Conservation (phyloP, 2,113 vertebrate genomes). For the Silurus asotus region DNA sequence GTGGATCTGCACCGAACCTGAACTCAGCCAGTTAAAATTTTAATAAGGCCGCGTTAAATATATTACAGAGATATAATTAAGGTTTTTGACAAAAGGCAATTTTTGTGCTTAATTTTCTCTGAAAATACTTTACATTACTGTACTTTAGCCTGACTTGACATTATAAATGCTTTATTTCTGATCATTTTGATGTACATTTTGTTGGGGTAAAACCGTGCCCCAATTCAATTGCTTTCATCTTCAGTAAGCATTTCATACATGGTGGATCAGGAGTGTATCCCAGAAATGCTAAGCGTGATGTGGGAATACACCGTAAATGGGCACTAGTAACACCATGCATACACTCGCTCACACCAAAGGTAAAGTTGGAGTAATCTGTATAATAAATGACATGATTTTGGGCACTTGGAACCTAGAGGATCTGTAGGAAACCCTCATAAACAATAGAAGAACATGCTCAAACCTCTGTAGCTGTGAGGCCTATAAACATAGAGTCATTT, state of each 20-base stretch:
- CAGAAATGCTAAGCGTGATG: not conserved
- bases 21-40: not conserved
- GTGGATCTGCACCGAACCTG: conserved; percentile 32
- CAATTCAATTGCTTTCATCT: not conserved
- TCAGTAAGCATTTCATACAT: not conserved
- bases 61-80: not conserved
- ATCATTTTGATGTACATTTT: not conserved
- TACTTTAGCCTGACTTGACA: not conserved
- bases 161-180: not conserved
- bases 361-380: not conserved
- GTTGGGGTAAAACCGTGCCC: not conserved
- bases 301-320: not conserved
- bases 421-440: not conserved
- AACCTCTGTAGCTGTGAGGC: not conserved
- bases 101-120: not conserved
- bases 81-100: not conserved
- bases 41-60: not conserved
- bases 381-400: not conserved
- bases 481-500: too few species aligned
- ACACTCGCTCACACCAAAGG: not conserved
- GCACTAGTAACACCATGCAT: not conserved
- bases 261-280: not conserved
- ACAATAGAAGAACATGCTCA: not conserved
- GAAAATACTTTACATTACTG: not conserved
- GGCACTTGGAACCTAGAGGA: not conserved